phyloP scores from a whole-genome alignment of 37 sponge, comb jelly and placozoan species.

The Halichondria panicea region DNA sequence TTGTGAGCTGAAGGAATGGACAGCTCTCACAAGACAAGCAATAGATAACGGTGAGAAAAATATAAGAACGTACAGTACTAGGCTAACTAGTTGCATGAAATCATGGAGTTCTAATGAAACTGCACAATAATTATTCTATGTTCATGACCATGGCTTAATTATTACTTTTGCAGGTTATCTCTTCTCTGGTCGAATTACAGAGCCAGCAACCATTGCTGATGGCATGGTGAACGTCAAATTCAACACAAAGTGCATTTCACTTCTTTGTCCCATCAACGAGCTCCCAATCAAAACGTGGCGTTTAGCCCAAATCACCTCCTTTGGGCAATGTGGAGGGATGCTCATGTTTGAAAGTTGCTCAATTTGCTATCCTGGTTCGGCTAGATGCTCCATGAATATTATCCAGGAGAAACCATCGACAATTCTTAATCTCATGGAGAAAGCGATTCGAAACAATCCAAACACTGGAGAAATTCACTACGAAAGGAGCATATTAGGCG shows the following conservation, averaged over 20 bases:
- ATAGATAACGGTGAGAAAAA: conserved; percentile 49
- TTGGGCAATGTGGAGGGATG: conserved; percentile 73
- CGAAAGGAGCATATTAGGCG: conserved; percentile 73
- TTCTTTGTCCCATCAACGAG: conserved; percentile 65
- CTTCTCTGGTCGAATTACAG: conserved; percentile 56
- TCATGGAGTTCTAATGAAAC: background rate
- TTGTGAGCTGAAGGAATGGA: conserved; percentile 58
- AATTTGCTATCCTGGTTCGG: conserved; percentile 27
- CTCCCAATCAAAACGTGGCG: conserved; percentile 61
- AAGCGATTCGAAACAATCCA: conserved; percentile 54
- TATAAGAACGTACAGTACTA: background rate
- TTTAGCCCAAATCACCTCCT: conserved; percentile 59
- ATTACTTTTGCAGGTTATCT: conserved; percentile 19
- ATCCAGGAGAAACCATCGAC: conserved; percentile 58
- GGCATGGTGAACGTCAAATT: conserved; percentile 65
- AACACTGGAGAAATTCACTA: conserved; percentile 56
- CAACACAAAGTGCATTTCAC: conserved; percentile 59
- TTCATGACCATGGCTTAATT: background rate
- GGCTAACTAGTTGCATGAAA: background rate
- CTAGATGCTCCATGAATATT: conserved; percentile 43
- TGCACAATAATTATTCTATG: background rate
- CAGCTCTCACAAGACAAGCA: conserved; percentile 57
- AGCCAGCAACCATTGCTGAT: conserved; percentile 30
- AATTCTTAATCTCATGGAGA: conserved; percentile 60
- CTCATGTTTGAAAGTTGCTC: conserved; percentile 68